Evolutionary conservation across 1,140 invertebrate genomes (phyloP), one percentile per base, ranked within the genome.

Genomic region (Saxidomus purpurata): DNA sequence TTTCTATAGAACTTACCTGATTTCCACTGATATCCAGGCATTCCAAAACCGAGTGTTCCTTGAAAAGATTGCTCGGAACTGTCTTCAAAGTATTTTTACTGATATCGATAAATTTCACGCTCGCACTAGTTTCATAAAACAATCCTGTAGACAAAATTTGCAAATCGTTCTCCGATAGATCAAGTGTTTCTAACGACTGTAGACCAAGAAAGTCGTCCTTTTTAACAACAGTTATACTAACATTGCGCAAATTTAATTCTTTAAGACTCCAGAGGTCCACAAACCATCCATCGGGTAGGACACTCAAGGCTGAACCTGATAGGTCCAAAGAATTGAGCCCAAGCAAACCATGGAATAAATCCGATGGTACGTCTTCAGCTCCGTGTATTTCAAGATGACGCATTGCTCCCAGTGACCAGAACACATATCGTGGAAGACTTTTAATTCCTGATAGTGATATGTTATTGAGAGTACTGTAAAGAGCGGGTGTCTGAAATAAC

Each of bases 41-140:
- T 86, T 55, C 38, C 52, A 86, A 52, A 9, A 28, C 17, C 9
- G 83, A 4, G 22, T 59, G n/a, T 34, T 55, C n/a, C 8, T 8
- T 40, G 49, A 86, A 86, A 17, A 74, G 67, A 25, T 49, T 38
- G 17, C 22, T 34, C 25, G 67, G 67, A 25, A 86, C 25, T 43
- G 8, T 43, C 34, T 86, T 55, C n/a, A 86, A 76, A 74, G 34
- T 47, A 59, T 74, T 86, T 38, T 25, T 19, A 55, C 69, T 86
- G 13, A 86, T 40, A 63, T 86, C 34, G 25, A 74, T 38, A 28
- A 28, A 31, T 4, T 74, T 55, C 3, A 69, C 22, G 31, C 63
- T 74, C 13, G 31, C 69, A 36, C 63, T 52, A 13, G 74, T 74
- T 17, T 74, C 25, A 36, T 74, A 25, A 43, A 85, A 85, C 28